Conservation (phyloP, 2,113 vertebrate species). For the Panthera uncia region DNA sequence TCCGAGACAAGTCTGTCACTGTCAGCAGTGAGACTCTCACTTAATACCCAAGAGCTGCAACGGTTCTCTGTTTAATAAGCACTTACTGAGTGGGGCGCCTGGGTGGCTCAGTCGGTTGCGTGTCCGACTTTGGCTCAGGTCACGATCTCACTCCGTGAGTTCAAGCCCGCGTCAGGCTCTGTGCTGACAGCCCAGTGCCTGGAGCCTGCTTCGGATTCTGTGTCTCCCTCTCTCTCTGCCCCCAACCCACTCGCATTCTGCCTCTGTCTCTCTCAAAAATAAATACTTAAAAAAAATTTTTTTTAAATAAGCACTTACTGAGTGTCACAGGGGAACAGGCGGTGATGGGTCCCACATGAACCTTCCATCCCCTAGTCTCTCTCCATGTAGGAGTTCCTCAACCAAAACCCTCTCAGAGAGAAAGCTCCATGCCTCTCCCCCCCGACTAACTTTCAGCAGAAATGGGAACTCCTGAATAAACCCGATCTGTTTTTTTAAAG, state of each 20-base stretch:
- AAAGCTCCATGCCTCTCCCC: neutral
- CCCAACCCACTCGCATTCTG: too few species aligned
- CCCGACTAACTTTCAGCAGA: neutral
- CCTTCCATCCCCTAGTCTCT: fast-evolving
- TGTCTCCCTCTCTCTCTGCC: too few species aligned
- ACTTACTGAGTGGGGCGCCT: neutral
- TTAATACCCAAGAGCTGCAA: neutral
- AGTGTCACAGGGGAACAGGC: fast-evolving
- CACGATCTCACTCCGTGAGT: too few species aligned
- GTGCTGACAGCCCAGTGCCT: too few species aligned
- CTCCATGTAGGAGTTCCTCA: neutral
- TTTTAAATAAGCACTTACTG: neutral
- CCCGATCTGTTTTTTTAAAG: neutral
- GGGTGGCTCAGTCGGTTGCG: too few species aligned
- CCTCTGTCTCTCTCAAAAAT: too few species aligned
- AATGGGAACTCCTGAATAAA: neutral
- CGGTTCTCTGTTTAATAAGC: neutral
- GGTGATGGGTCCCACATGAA: fast-evolving
- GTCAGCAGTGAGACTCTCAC: neutral
- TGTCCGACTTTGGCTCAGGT: too few species aligned
- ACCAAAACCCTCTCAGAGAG: neutral
- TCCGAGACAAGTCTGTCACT: neutral
- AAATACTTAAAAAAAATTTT: too few species aligned
- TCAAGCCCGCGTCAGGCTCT: too few species aligned
- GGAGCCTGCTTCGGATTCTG: too few species aligned